These are phyloP conservation scores for Diploptera punctata DNA, from an alignment of 2,888 invertebrate species.

Conservation along the genomic window DNA sequence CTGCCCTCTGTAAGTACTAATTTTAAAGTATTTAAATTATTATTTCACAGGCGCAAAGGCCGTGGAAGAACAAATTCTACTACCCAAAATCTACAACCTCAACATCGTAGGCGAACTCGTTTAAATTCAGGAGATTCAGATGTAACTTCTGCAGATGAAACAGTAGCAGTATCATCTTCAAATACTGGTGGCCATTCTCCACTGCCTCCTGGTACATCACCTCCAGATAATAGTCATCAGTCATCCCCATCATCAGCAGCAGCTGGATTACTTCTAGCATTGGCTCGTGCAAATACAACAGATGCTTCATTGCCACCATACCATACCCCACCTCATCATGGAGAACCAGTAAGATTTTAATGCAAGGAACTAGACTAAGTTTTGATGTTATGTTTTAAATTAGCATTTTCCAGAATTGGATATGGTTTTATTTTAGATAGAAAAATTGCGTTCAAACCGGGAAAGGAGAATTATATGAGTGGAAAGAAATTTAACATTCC, in stretches of 20 bases:
- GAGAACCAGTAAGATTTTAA: conserved; percentile 19
- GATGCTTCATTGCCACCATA: conserved; percentile 27
- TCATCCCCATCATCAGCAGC: conserved; percentile 53
- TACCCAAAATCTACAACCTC: conserved; percentile 60
- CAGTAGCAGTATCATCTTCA: conserved; percentile 2
- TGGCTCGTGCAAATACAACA: conserved; percentile 56
- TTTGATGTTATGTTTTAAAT: too few relatives aligned
- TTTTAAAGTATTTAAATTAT: too few relatives aligned
- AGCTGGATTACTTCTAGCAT: conserved; percentile 64
- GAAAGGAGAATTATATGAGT: too few relatives aligned
- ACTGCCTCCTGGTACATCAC: conserved; percentile 40
- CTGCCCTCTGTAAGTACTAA: too few relatives aligned
- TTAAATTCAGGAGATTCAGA: conserved; percentile 81
- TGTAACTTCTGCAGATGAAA: conserved; percentile 72
- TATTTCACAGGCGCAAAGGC: conserved; percentile 58
- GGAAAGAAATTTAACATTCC: too few relatives aligned
- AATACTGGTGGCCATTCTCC: conserved; percentile 39
- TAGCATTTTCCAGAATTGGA: too few relatives aligned
- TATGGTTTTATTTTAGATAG: too few relatives aligned
- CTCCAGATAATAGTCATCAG: not conserved
- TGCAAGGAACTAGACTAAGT: too few relatives aligned
- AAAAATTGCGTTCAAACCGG: too few relatives aligned
- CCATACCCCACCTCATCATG: conserved; percentile 40
- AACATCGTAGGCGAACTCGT: conserved; percentile 66
- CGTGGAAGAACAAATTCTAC: conserved; percentile 58